Base-by-base conservation (phyloP, 2,888 invertebrate genomes). In the Drosophila colorata region DNA sequence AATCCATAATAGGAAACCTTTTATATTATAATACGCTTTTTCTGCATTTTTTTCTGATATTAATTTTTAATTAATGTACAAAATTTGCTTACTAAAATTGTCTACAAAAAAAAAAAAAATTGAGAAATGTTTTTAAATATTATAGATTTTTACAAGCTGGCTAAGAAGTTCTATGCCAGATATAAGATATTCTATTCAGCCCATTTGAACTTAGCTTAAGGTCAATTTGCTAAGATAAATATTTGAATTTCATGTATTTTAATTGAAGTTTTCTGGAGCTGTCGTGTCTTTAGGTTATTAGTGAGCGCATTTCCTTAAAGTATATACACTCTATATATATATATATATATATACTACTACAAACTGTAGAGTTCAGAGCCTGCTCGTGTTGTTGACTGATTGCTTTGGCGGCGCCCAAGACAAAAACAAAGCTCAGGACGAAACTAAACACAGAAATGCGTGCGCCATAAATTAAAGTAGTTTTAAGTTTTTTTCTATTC, bases 381-480 rank as follows among this genome's bases (percentile, higher is more conserved):
- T 63, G 68, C 63, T 68, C 63, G 48, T 68, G 74, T 67, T 83
- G 80, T 74, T 84, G 83, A 84, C 83, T 84, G 83, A 84, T 88
- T 88, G 87, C 83, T 85, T 85, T 80, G 78, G 59, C 80, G 71
- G 79, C 59, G 67, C 61, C 75, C 75, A 60, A 67, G 65, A 74
- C 67, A 71, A 65, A 59, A 55, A 59, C 56, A 31, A 64, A 60
- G 55, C 47, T 38, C 49, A 13, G 44, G 48, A 66, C 60, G 14
- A 40, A 66, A 60, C 78, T 80, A 78, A 77, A 80, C 81, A 70
- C 81, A 83, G 82, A 85, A 84, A 84, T 84, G 88, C 83, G 88
- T 84, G 88, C 67, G 78, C 83, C 83, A 88, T 84, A 88, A 86
- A 88, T 84, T 84, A 84, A 84, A 84, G 88, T 88, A 84, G 83